phyloP scores from a whole-genome alignment of 2,113 vertebrate genomes.

The Trachemys scripta region DNA sequence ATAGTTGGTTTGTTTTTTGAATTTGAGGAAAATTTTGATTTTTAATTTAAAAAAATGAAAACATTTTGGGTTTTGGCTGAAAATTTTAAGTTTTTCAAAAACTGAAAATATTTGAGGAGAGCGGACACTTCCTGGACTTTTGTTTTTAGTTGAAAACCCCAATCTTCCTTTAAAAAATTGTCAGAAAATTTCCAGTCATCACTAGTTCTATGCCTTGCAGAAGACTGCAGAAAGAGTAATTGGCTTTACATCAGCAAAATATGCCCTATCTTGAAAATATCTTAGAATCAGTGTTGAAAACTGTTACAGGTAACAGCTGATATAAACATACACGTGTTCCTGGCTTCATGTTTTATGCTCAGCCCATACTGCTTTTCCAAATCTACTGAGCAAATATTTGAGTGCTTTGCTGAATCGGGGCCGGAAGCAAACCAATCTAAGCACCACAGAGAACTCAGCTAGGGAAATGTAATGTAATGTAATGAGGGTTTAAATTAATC shows the following conservation, averaged over 20 bases:
- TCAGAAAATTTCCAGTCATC: not conserved
- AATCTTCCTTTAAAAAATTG: not conserved
- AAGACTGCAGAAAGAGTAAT: not conserved
- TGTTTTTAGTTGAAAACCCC: not conserved
- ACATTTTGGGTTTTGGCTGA: not conserved
- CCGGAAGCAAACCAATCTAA: not conserved
- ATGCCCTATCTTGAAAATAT: not conserved
- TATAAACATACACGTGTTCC: not conserved
- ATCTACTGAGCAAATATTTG: not conserved
- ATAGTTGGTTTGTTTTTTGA: not conserved
- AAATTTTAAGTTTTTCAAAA: not conserved
- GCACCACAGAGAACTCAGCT: not conserved
- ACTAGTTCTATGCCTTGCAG: not conserved
- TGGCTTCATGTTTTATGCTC: not conserved
- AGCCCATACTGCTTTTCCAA: not conserved
- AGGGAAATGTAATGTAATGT: not conserved
- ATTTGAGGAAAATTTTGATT: accelerated
- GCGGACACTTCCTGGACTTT: not conserved
- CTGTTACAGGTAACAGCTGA: not conserved
- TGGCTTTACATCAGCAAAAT: not conserved
- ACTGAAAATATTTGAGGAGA: not conserved
- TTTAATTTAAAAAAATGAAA: not conserved
- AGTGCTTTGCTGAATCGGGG: not conserved
- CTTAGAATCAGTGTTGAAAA: not conserved
- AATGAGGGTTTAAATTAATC: not conserved